These are phyloP conservation scores for Zygothrica quintamaculata DNA, from an alignment of 2,888 invertebrate species.

Conservation along the genomic window DNA sequence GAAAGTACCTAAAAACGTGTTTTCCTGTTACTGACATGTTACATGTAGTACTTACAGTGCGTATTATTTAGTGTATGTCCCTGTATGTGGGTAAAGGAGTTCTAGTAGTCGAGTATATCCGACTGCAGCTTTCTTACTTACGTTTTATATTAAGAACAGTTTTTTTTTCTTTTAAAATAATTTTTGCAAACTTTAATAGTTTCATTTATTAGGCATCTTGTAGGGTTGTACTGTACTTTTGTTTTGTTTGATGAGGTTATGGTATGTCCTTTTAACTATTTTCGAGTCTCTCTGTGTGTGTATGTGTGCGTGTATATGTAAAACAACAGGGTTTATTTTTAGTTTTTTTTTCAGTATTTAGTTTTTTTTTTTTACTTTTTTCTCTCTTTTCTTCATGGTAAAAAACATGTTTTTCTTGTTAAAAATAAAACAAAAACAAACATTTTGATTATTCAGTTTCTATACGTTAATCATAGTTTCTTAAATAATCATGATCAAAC, in stretches of 20 bases:
- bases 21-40: too few relatives aligned
- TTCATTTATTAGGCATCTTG: slow-evolving; percentile 58
- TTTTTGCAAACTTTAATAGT: slow-evolving; percentile 75
- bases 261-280: slow-evolving; percentile 12
- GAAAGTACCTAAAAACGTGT: too few relatives aligned
- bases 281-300: slow-evolving; percentile 2
- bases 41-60: too few relatives aligned
- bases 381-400: slow-evolving; percentile 67
- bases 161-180: slow-evolving; percentile 53
- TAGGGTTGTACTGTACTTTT: slow-evolving; percentile 58
- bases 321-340: slow-evolving; percentile 62
- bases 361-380: slow-evolving; percentile 49
- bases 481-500: slow-evolving; percentile 75
- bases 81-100: too few relatives aligned
- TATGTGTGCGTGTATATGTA: slow-evolving; percentile 44
- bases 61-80: too few relatives aligned
- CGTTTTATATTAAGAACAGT: slow-evolving; percentile 31
- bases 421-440: slow-evolving; percentile 79
- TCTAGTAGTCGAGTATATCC: too few relatives aligned
- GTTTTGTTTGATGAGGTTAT: slow-evolving; percentile 35
- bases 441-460: slow-evolving; percentile 74
- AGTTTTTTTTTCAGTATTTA: slow-evolving; percentile 68
- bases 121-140: too few relatives aligned
- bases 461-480: slow-evolving; percentile 53
- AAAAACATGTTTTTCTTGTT: slow-evolving; percentile 75